phyloP scores from a whole-genome alignment of 2,113 vertebrate species.

The Erythrolamprus reginae region DNA sequence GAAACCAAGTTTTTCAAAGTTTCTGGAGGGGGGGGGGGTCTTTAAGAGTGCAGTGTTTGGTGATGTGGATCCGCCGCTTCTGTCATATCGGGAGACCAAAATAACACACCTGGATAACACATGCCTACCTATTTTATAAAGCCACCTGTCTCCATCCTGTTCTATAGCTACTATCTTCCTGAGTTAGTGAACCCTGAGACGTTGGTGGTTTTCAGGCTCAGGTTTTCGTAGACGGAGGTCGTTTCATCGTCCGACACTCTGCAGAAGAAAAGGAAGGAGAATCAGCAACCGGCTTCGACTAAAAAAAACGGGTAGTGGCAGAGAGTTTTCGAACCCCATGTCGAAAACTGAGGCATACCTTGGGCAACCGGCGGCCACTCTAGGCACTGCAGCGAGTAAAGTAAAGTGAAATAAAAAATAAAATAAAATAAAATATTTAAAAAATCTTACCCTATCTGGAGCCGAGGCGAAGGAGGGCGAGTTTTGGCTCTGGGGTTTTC shows the following conservation, averaged over 20 bases:
- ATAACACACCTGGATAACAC: background rate
- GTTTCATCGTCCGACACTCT: constrained; percentile 77
- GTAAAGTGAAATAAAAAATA: too few species aligned
- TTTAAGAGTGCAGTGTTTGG: background rate
- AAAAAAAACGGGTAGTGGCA: background rate
- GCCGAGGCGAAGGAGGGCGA: constrained; percentile 62
- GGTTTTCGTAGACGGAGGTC: constrained; percentile 83
- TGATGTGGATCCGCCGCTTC: too few species aligned
- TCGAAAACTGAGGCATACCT: background rate
- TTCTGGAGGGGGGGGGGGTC: background rate
- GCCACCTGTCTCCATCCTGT: background rate
- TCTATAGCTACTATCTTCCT: constrained; percentile 66
- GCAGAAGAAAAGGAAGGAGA: background rate
- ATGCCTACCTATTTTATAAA: constrained; percentile 1
- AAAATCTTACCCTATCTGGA: constrained; percentile 72
- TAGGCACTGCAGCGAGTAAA: too few species aligned
- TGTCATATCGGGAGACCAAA: too few species aligned
- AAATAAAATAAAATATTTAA: too few species aligned
- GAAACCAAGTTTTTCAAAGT: background rate
- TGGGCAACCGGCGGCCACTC: too few species aligned
- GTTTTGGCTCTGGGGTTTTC: constrained; percentile 71
- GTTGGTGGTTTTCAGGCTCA: constrained; percentile 81
- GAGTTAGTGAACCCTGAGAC: constrained; percentile 70
- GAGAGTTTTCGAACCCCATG: background rate
- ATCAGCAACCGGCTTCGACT: background rate